Conservation (phyloP, 2,113 vertebrate genomes). For the Gracilinanus agilis region DNA sequence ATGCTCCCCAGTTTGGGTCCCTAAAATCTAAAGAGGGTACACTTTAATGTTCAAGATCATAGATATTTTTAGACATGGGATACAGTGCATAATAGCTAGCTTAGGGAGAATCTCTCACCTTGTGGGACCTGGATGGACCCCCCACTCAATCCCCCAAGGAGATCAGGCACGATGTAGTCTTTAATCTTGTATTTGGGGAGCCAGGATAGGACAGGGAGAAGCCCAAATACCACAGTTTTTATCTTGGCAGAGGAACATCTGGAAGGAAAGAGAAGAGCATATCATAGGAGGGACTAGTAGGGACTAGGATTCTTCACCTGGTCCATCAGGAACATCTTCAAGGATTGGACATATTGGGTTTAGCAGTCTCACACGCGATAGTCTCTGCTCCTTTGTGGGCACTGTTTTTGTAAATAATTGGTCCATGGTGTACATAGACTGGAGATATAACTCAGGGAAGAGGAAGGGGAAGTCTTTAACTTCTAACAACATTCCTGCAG, state of each 20-base stretch:
- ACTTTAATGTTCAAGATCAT: background rate
- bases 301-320: background rate
- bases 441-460: no score
- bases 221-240: conserved; percentile 85
- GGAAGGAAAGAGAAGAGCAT: background rate
- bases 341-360: background rate
- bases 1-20: background rate
- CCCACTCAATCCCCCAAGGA: conserved; percentile 92
- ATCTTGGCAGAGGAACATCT: conserved; percentile 90
- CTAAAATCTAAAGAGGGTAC: background rate
- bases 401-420: background rate
- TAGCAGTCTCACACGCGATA: background rate
- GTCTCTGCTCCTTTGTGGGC: background rate
- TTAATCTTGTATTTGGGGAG: conserved; percentile 93
- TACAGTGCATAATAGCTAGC: background rate
- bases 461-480: background rate
- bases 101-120: conserved; percentile 81
- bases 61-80: background rate
- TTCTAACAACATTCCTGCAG: background rate
- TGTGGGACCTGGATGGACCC: conserved; percentile 95
- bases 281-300: background rate
- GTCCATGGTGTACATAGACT: background rate
- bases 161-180: conserved; percentile 89
- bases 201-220: conserved; percentile 92
- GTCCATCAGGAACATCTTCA: background rate